Conservation (phyloP, 2,113 vertebrate genomes). For the Nerophis lumbriciformis region DNA sequence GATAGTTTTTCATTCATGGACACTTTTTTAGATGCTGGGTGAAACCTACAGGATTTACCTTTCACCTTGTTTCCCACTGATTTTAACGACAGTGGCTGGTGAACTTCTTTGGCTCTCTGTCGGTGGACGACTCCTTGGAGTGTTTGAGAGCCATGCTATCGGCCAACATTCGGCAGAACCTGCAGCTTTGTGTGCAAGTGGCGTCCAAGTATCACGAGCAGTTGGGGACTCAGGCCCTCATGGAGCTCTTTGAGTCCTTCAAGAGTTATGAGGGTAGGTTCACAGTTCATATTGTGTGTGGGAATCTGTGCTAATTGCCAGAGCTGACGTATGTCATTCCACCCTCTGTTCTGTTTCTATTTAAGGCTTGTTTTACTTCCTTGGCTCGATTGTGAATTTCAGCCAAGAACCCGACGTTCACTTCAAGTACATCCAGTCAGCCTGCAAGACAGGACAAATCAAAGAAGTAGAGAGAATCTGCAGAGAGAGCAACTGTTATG, state of each 20-base stretch:
- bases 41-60: background rate
- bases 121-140: conserved; percentile 86
- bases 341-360: conserved; percentile 21
- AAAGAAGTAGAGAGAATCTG: conserved; percentile 94
- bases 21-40: conserved; percentile 4
- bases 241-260: conserved; percentile 92
- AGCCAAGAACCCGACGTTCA: conserved; percentile 92
- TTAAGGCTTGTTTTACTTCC: conserved; percentile 89
- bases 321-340: conserved; percentile 15
- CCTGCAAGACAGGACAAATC: conserved; percentile 92
- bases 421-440: conserved; percentile 92
- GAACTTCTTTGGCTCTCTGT: conserved; percentile 87
- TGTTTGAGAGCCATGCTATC: conserved; percentile 87
- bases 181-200: conserved; percentile 87
- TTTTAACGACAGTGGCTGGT: conserved; percentile 79
- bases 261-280: conserved; percentile 89
- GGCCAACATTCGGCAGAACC: conserved; percentile 86
- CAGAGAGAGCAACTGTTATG: conserved; percentile 88
- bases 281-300: background rate
- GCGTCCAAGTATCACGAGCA: conserved; percentile 92
- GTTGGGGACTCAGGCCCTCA: conserved; percentile 81
- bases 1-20: background rate
- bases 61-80: background rate
- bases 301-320: background rate
- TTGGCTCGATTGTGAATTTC: conserved; percentile 94